Evolutionary conservation across 2,888 invertebrate species (phyloP), one percentile per base, ranked within the genome.

Genomic region (Dendrolimus pini): DNA sequence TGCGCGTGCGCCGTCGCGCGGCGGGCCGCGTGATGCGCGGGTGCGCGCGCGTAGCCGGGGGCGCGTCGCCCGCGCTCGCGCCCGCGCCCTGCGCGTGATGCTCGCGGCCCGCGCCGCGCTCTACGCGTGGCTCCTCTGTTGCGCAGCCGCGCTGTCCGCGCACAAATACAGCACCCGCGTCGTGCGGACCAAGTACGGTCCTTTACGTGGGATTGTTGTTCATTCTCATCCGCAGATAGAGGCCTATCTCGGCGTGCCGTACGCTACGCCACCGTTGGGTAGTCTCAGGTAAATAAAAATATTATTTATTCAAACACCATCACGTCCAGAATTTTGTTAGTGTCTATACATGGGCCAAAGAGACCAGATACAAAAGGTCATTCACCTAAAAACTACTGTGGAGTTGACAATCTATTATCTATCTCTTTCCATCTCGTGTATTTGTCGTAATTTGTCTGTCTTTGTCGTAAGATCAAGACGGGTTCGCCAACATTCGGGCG

Each of bases 191-290:
- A 96, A 97, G 82, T 98, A 97, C 92, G 98, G 98, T 52, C 94
- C 95, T 61, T 88, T 98, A 74, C 93, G 97, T 55, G 98, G 97
- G 59, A 94, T 96, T 81, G 94, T 96, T 69, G 94, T 96, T 57
- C 95, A 96, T 76, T 93, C 95, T 66, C 93, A 95, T 81, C 95
- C 95, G 63, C 93, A 93, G 62, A 97, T 98, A 68, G 98, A 98
- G 87, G 96, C 96, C 14, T 98, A 96, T 83, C 93, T 97, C 62
- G 98, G 98, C 62, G 96, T 98, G 68, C 98, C 97, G 54, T 98
- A 98, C 90, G 98, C 98, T 53, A 96, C 97, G 64, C 96, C 98
- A 63, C 97, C 97, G 10, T 93, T 96, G 67, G 97, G 97, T 69
- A 95, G 96, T 77, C 93, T 98, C 74, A 95, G 98, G 95, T 94